phyloP scores from a whole-genome alignment of 2,797 vertebrate genomes.

The Enteromius treurensis region DNA sequence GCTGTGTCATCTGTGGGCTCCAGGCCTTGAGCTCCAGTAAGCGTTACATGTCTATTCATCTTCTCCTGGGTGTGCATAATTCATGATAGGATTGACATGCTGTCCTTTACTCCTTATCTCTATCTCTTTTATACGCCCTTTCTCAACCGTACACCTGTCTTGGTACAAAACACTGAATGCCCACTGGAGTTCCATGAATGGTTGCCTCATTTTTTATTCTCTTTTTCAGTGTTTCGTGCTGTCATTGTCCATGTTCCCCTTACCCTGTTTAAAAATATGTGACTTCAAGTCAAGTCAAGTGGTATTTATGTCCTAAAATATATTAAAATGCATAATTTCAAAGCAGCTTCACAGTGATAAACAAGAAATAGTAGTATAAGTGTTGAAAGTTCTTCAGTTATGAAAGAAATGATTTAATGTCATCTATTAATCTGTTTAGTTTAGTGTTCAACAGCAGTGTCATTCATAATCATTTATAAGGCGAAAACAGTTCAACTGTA shows the following conservation, averaged over 20 bases:
- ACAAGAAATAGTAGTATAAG: neutral
- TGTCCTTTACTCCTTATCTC: conserved; percentile 1
- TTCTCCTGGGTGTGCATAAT: conserved; percentile 22
- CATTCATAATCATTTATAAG: neutral
- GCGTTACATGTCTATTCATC: conserved; percentile 26
- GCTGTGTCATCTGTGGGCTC: neutral
- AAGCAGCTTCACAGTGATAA: neutral
- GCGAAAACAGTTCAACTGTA: neutral
- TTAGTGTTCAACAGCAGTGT: neutral
- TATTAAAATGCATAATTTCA: neutral
- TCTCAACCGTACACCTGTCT: conserved; percentile 7
- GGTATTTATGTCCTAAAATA: neutral
- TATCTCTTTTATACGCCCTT: neutral
- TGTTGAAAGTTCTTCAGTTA: neutral
- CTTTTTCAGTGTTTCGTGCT: neutral
- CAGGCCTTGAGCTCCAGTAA: neutral
- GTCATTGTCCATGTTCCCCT: neutral
- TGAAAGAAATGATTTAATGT: neutral
- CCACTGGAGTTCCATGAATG: neutral
- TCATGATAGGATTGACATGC: conserved; percentile 12
- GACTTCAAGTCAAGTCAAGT: neutral
- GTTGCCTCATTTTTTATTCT: neutral
- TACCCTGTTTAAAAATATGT: neutral
- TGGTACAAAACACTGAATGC: conserved; percentile 1
- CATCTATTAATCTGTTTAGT: no score